phyloP scores from a whole-genome alignment of 2,797 vertebrate genomes.

The Rhinella marina region DNA sequence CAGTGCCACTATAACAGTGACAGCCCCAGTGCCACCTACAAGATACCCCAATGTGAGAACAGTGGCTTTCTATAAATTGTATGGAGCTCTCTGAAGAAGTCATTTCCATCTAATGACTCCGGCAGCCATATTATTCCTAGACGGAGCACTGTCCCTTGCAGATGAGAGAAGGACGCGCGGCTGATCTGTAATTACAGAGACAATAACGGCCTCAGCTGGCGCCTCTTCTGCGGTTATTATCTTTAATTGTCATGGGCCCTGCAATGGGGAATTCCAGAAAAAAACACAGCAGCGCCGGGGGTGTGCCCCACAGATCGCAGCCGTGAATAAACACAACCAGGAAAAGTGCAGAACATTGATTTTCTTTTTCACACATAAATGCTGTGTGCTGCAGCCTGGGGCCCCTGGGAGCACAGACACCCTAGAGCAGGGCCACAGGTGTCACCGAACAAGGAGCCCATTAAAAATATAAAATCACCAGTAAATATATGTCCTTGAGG shows the following conservation, averaged over 20 bases:
- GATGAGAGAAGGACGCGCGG: conserved; percentile 27
- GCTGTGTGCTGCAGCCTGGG: not conserved
- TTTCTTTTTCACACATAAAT: too few relatives aligned
- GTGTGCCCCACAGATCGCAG: not conserved
- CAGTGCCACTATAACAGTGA: too few relatives aligned
- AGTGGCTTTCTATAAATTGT: not conserved
- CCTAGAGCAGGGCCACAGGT: not conserved
- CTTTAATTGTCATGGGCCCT: conserved; percentile 41
- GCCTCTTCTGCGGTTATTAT: conserved; percentile 10
- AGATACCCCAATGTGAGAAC: not conserved
- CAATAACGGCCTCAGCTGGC: conserved; percentile 46
- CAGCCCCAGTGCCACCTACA: too few relatives aligned
- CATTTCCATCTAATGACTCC: not conserved
- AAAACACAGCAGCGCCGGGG: not conserved
- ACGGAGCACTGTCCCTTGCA: not conserved
- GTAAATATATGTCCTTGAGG: not conserved
- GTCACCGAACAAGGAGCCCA: not conserved
- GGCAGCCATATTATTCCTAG: conserved; percentile 13
- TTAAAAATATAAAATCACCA: not conserved
- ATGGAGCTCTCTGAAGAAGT: not conserved
- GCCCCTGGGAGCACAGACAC: not conserved
- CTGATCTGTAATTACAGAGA: conserved; percentile 28
- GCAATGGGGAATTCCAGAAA: conserved; percentile 48
- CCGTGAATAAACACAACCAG: not conserved
- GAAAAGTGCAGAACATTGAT: not conserved